phyloP scores from a whole-genome alignment of 2,797 vertebrate genomes.

The Luscinia megarhynchos region DNA sequence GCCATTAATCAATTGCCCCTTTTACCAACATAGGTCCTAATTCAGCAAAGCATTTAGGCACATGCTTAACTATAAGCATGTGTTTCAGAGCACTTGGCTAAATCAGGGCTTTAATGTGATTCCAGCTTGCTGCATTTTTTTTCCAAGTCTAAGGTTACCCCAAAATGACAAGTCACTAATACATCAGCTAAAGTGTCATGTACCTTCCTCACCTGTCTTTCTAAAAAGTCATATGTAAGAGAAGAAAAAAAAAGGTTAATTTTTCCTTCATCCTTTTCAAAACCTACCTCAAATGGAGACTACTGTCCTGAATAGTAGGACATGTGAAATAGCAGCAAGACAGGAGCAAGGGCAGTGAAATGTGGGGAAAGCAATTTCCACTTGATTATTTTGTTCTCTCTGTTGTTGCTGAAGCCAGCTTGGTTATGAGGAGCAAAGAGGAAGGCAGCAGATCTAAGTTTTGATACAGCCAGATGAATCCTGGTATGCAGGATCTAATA shows the following conservation, averaged over 20 bases:
- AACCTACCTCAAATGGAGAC: neutral
- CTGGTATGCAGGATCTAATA: neutral
- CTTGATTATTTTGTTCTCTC: neutral
- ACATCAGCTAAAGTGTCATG: neutral
- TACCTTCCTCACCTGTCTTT: slow-evolving; percentile 5
- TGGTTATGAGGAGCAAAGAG: neutral
- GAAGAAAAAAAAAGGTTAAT: accelerated
- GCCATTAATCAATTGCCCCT: slow-evolving; percentile 63
- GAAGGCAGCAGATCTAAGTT: neutral
- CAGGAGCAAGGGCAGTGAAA: neutral
- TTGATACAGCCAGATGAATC: neutral
- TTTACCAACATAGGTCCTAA: slow-evolving; percentile 42
- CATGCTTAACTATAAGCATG: slow-evolving; percentile 43
- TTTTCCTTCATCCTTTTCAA: neutral
- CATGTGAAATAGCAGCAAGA: neutral
- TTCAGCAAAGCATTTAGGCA: slow-evolving; percentile 63
- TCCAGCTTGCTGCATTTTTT: neutral
- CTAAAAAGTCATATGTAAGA: neutral
- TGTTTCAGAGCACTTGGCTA: slow-evolving; percentile 51
- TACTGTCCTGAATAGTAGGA: neutral
- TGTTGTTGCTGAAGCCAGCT: neutral
- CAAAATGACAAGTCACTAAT: neutral
- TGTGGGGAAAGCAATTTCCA: neutral
- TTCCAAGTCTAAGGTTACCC: slow-evolving; percentile 1
- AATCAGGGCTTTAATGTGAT: slow-evolving; percentile 36